Conservation (phyloP, 2,797 vertebrate genomes). For the Psittacula echo region DNA sequence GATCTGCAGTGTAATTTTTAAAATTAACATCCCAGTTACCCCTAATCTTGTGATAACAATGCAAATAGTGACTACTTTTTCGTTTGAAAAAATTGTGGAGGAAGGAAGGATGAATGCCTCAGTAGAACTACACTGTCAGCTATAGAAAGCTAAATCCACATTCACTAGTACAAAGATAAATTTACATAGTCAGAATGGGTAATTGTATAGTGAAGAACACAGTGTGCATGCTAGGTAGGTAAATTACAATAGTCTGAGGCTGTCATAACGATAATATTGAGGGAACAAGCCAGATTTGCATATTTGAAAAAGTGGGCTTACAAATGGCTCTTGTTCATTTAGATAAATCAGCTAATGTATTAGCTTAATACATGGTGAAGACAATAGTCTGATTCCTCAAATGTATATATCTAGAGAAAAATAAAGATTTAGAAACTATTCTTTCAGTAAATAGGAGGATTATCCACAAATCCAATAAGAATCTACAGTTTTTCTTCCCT, state of each 20-base stretch:
- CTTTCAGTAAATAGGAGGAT: neutral
- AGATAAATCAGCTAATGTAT: neutral
- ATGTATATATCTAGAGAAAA: neutral
- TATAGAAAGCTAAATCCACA: neutral
- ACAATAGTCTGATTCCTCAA: neutral
- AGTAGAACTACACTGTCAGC: neutral
- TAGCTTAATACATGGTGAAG: neutral
- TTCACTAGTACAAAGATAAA: neutral
- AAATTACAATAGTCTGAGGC: neutral
- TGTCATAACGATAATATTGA: neutral
- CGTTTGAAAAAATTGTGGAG: neutral
- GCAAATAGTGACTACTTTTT: slow-evolving; percentile 42
- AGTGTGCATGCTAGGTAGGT: neutral
- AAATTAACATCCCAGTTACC: neutral
- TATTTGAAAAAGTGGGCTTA: slow-evolving; percentile 1
- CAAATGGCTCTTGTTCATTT: neutral
- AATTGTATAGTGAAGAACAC: neutral
- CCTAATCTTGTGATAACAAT: neutral
- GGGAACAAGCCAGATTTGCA: neutral
- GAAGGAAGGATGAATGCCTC: neutral
- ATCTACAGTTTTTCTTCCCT: neutral
- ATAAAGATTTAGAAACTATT: slow-evolving; percentile 1
- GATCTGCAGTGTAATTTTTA: neutral
- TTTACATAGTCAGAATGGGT: slow-evolving; percentile 5
- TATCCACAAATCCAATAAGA: slow-evolving; percentile 41